Percentiles rank a stretch among this genome's conserved stretches.
Conservation (phyloP, 2,113 vertebrate genomes). For the Apodemus speciosus region DNA sequence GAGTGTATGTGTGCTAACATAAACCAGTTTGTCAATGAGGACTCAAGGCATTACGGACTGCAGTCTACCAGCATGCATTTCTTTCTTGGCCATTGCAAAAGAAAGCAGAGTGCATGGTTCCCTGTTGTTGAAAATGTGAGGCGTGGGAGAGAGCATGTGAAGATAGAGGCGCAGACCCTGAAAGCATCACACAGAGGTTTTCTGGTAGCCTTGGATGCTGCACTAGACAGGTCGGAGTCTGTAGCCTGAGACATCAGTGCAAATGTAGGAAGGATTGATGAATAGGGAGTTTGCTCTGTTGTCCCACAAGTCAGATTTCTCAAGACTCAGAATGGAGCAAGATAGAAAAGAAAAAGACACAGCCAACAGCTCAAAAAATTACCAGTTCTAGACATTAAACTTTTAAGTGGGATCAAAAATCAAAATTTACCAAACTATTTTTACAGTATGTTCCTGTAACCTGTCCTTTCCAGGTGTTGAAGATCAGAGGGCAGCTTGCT, state of each 20-base stretch:
- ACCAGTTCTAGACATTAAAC: not conserved
- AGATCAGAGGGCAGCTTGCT: not conserved
- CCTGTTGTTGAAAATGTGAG: slow-evolving; percentile 84
- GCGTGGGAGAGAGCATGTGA: slow-evolving; percentile 83
- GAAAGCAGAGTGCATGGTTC: slow-evolving; percentile 86
- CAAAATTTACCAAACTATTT: not conserved
- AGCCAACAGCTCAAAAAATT: not conserved
- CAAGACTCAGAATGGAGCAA: slow-evolving; percentile 83
- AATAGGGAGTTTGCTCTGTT: slow-evolving; percentile 84
- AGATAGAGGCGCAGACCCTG: slow-evolving; percentile 84
- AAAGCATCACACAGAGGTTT: slow-evolving; percentile 85
- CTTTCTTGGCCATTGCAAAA: slow-evolving; percentile 85
- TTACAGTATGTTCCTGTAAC: too few relatives aligned
- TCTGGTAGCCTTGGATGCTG: slow-evolving; percentile 85
- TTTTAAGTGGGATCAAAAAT: not conserved
- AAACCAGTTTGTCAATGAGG: not conserved
- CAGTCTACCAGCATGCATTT: slow-evolving; percentile 58
- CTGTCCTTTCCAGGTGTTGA: not conserved
- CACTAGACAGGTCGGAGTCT: slow-evolving; percentile 87
- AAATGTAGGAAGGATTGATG: slow-evolving; percentile 89
- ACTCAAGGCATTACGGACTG: not conserved
- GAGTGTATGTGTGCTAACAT: too few relatives aligned
- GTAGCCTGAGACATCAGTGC: slow-evolving; percentile 88
- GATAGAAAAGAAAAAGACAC: not conserved
- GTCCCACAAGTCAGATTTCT: slow-evolving; percentile 84